These are phyloP conservation scores for Drosophila ohnishii DNA, from an alignment of 1,140 invertebrate species.

Conservation along the genomic window DNA sequence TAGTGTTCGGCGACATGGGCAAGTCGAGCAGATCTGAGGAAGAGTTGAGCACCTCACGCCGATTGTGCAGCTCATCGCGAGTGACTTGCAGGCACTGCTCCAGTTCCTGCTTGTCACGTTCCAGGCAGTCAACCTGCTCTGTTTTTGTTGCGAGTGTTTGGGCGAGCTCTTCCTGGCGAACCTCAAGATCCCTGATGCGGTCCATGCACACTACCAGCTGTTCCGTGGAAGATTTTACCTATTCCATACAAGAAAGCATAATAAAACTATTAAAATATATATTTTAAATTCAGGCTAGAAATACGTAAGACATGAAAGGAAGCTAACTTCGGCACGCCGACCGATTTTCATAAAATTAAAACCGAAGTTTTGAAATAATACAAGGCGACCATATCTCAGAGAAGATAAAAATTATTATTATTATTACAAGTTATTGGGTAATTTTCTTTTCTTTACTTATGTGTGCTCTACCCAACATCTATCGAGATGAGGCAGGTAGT, in stretches of 20 bases:
- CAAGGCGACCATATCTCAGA: no score
- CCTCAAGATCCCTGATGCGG: conserved; percentile 52
- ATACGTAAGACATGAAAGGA: no score
- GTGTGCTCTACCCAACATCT: background rate
- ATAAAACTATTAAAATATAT: background rate
- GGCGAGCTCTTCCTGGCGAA: conserved; percentile 14
- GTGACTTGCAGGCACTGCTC: conserved; percentile 64
- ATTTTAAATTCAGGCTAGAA: background rate
- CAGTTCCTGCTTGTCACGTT: conserved; percentile 62
- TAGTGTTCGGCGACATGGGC: conserved; percentile 49
- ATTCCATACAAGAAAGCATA: background rate
- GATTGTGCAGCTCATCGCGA: conserved; percentile 53
- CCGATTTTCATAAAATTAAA: no score
- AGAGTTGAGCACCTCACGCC: conserved; percentile 53
- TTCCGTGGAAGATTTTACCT: conserved; percentile 48
- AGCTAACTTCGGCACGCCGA: no score
- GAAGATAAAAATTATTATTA: no score
- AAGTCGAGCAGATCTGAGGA: conserved; percentile 64
- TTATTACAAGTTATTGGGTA: no score
- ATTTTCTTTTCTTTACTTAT: background rate
- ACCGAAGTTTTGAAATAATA: no score
- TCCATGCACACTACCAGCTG: conserved; percentile 50
- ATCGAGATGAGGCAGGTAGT: background rate
- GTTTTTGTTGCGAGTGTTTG: conserved; percentile 25
- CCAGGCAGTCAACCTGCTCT: conserved; percentile 29